Conservation (phyloP, 2,888 invertebrate species). For the Malthinus seriepunctatus region DNA sequence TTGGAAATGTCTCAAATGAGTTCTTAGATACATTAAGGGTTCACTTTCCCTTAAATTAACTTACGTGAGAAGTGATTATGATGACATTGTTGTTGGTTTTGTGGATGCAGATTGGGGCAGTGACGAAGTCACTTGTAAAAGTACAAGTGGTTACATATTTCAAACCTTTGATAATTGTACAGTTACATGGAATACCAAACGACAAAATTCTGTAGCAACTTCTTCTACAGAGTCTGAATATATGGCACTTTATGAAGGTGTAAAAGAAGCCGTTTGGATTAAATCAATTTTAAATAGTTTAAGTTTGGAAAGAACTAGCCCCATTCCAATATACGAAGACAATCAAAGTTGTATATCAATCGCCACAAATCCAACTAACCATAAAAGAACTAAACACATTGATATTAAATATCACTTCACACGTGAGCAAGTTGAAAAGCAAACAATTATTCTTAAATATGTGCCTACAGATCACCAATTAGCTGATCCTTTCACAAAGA, state of each 20-base stretch:
- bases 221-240: conserved; percentile 27
- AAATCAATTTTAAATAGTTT: conserved; percentile 38
- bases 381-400: conserved; percentile 42
- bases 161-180: conserved; percentile 16
- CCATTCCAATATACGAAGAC: conserved; percentile 40
- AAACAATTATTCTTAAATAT: conserved; percentile 59
- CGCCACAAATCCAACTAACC: conserved; percentile 38
- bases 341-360: conserved; percentile 44
- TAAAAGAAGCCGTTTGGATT: conserved; percentile 42
- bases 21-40: conserved; percentile 40
- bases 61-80: conserved; percentile 31
- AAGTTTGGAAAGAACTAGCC: conserved; percentile 28
- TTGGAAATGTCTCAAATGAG: conserved; percentile 37
- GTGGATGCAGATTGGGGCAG: conserved; percentile 40
- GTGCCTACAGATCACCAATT: conserved; percentile 58
- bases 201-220: conserved; percentile 34
- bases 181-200: conserved; percentile 34
- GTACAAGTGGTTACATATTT: conserved; percentile 34
- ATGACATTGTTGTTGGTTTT: conserved; percentile 36
- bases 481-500: conserved; percentile 56
- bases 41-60: conserved; percentile 36
- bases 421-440: conserved; percentile 34
- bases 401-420: conserved; percentile 40
- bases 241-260: conserved; percentile 38
- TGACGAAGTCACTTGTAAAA: conserved; percentile 26